phyloP scores from a whole-genome alignment of 2,113 vertebrate species.

The Lophotis ruficrista region DNA sequence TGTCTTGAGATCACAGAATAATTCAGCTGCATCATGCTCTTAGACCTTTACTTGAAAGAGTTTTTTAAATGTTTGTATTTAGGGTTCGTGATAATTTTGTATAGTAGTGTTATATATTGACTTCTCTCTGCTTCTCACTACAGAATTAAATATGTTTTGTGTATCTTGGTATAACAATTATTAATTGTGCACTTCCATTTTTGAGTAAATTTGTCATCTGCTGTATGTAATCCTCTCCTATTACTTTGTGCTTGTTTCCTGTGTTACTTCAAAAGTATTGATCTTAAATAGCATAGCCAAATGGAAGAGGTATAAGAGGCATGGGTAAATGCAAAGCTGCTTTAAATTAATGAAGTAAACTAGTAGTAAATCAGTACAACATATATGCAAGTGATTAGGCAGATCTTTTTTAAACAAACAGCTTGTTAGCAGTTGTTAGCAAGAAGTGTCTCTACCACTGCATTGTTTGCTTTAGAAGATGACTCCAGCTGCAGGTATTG shows the following conservation, averaged over 20 bases:
- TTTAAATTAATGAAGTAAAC: conserved; percentile 5
- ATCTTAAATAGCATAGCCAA: conserved; percentile 14
- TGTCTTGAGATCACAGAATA: neutral
- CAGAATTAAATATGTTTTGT: neutral
- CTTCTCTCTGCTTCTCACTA: neutral
- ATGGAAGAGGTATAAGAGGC: neutral
- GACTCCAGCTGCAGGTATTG: neutral
- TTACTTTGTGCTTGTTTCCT: neutral
- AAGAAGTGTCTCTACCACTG: neutral
- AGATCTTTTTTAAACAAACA: neutral
- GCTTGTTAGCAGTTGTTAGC: neutral
- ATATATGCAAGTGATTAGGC: neutral
- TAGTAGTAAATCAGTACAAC: neutral
- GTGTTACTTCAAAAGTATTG: neutral
- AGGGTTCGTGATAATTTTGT: neutral
- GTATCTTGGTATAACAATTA: neutral
- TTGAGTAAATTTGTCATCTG: neutral
- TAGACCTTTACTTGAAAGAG: neutral
- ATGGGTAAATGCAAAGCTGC: neutral
- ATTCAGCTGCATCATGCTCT: neutral
- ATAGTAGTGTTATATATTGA: neutral
- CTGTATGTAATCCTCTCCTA: neutral
- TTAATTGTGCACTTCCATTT: neutral
- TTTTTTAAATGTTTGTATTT: neutral
- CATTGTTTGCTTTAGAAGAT: neutral